Base-by-base conservation (phyloP, 2,888 invertebrate species). In the Alitta virens region DNA sequence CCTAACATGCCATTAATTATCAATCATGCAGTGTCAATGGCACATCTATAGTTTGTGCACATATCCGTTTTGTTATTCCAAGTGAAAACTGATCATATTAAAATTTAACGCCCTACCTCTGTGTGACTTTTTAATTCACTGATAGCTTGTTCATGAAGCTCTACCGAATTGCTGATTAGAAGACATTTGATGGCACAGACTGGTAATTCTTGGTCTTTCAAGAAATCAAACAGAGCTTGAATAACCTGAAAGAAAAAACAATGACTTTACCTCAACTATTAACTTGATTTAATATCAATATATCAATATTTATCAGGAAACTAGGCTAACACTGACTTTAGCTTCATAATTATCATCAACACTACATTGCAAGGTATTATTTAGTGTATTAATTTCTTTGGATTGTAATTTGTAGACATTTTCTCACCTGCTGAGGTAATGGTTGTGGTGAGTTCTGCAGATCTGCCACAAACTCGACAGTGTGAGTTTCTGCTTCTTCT, bases 191-290 rank as follows among this genome's bases (percentile, higher is more conserved):
- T 24, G 21, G 23, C 52, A 23, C 24, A 52, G 5, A 52, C 7
- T 52, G 23, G 23, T 3, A 52, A 5, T 7, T 25, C 23, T 14
- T 68, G 61, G 2, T 68, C 57, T 38, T 72, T 7, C 61, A 76
- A 52, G 9, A 55, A 26, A 16, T 69, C 63, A 62, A 68, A 72
- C n/a, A 76, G 56, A 40, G 60, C n/a, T 14, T 68, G 63, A 9
- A 71, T 67, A 65, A 68, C 68, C 76, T 76, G 69, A 40, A 25
- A 64, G 40, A n/a, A n/a, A n/a, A n/a, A n/a, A n/a, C n/a, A n/a
- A n/a, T n/a, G n/a, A n/a, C n/a, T n/a, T n/a, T n/a, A n/a, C n/a
- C n/a, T n/a, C n/a, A n/a, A n/a, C n/a, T n/a, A n/a, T n/a, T n/a
- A n/a, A n/a, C n/a, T n/a, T n/a, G n/a, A n/a, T n/a, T n/a, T n/a